Conservation (phyloP, 2,113 vertebrate species). For the Brachypodius melanocephalos region DNA sequence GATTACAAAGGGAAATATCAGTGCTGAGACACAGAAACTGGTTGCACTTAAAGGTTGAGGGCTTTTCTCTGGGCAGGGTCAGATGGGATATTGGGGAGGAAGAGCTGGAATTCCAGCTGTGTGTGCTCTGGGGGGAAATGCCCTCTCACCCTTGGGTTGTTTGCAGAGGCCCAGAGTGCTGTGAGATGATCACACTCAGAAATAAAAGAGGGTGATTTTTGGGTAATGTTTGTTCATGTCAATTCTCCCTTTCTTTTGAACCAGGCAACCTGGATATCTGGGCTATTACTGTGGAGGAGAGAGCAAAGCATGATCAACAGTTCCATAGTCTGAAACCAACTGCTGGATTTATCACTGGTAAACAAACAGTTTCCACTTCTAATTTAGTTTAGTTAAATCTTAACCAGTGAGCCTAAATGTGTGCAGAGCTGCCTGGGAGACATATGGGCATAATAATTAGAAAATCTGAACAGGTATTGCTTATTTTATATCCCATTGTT, state of each 20-base stretch:
- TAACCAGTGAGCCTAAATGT: not conserved
- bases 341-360: slow-evolving; percentile 96
- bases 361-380: not conserved
- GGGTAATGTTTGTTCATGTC: not conserved
- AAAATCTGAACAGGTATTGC: not conserved
- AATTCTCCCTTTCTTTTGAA: not conserved
- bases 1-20: not conserved
- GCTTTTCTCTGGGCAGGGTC: not conserved
- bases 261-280: slow-evolving; percentile 91
- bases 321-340: slow-evolving; percentile 93
- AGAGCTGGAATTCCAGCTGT: not conserved
- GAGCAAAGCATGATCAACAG: slow-evolving; percentile 97
- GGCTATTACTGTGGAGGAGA: slow-evolving; percentile 93
- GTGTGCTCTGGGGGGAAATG: not conserved
- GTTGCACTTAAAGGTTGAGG: too few relatives aligned
- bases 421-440: not conserved
- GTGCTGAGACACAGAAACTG: not conserved
- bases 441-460: not conserved
- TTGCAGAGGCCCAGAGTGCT: not conserved
- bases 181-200: not conserved
- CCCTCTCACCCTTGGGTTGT: not conserved
- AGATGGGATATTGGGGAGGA: accelerated
- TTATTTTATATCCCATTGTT: not conserved
- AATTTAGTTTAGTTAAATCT: not conserved
- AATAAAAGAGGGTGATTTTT: not conserved